Evolutionary conservation across 2,113 vertebrate genomes (phyloP), one percentile per base, ranked within the genome.

Genomic region (Nesogale talazaci): DNA sequence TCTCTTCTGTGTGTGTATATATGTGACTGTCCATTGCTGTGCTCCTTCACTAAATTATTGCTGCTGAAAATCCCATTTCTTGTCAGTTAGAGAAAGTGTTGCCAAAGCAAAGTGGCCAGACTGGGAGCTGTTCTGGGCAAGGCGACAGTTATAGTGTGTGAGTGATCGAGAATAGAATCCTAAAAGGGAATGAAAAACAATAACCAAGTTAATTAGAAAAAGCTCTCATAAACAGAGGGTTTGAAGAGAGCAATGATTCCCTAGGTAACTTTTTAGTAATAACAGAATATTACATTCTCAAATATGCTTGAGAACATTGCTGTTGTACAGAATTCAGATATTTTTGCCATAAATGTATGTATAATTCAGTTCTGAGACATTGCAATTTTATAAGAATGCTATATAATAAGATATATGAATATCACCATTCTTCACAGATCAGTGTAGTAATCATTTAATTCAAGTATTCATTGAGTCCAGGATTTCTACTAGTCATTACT

Each of bases 201-300:
- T 69, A 77, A 34, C 1, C 3, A 57, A 19, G 10, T 57, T 91
- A 87, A 95, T 61, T 93, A 94, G 85, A 29, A 46, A 40, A 5
- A 75, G 3, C 2, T 31, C 38, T 91, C n/a, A 20, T 74, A 85
- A 52, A 46, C 0, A 5, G 23, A 80, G 27, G 81, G 7, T 67
- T 52, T 67, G 77, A 83, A 59, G 17, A 91, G 9, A 80, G 9
- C 77, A 91, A 75, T 67, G 9, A 74, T 78, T 78, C 29, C 75
- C 40, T 57, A 56, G 61, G 25, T 56, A 77, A 11, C 69, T 88
- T 22, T 61, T 89, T 4, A 38, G 22, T 36, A 81, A 74, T 46
- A 36, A 29, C 10, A 67, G 12, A 7, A 25, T 72, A 74, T 46
- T 82, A 69, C 0, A 74, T 91, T 85, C 34, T 78, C 36, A 76